Evolutionary conservation across 2,888 invertebrate species (phyloP).

Genomic region (Anoplius nigerrimus): DNA sequence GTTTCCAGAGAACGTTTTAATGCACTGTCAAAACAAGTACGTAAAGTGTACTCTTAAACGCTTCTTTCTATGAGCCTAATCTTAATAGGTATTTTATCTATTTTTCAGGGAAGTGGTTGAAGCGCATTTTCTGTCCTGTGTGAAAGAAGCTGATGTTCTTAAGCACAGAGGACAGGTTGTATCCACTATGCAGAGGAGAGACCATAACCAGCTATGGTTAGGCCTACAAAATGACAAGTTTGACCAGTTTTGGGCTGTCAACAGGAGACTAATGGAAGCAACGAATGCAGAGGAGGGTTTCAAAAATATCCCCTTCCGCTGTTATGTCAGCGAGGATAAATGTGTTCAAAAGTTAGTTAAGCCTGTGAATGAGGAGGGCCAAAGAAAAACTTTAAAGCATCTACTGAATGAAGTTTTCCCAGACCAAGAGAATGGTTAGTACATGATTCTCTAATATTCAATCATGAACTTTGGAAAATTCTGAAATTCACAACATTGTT

Average conservation of each 20-base stretch:
- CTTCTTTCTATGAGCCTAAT: neutral
- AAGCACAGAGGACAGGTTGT: slow-evolving; percentile 95
- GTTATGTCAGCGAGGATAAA: slow-evolving; percentile 82
- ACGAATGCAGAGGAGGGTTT: slow-evolving; percentile 87
- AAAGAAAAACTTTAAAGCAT: slow-evolving; percentile 83
- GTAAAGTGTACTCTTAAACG: slow-evolving; percentile 26
- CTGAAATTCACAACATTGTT: neutral
- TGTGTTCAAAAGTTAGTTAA: slow-evolving; percentile 86
- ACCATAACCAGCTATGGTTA: slow-evolving; percentile 96
- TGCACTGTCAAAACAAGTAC: slow-evolving; percentile 90
- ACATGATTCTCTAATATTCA: neutral
- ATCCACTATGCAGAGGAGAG: slow-evolving; percentile 95
- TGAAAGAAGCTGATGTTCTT: slow-evolving; percentile 98
- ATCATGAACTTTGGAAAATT: neutral
- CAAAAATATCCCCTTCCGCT: slow-evolving; percentile 92
- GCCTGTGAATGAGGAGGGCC: slow-evolving; percentile 86
- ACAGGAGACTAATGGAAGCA: slow-evolving; percentile 95
- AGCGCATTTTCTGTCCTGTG: slow-evolving; percentile 94
- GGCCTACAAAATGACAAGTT: slow-evolving; percentile 97
- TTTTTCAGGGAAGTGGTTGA: slow-evolving; percentile 89
- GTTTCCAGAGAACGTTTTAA: slow-evolving; percentile 92
- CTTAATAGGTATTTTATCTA: neutral
- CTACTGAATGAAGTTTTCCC: slow-evolving; percentile 84
- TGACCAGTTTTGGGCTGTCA: slow-evolving; percentile 99
- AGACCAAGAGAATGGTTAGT: slow-evolving; percentile 76